Conservation (phyloP, 2,888 invertebrate species). For the Tillus elongatus region DNA sequence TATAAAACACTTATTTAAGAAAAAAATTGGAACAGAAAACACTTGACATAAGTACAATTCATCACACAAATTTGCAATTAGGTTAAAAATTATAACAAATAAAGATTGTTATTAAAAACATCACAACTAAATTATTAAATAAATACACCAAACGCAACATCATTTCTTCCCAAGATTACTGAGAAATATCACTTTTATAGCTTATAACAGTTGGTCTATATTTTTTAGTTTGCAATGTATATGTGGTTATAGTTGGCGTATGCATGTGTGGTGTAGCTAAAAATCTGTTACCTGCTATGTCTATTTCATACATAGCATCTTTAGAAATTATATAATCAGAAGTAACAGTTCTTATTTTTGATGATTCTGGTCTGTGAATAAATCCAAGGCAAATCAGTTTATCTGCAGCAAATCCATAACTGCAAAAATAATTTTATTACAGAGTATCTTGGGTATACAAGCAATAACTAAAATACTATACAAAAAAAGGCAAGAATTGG, state of each 20-base stretch:
- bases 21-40: too few relatives aligned
- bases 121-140: too few relatives aligned
- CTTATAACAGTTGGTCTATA: slow-evolving; percentile 44
- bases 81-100: too few relatives aligned
- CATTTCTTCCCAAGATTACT: too few relatives aligned
- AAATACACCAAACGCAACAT: too few relatives aligned
- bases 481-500: too few relatives aligned
- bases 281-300: slow-evolving; percentile 58
- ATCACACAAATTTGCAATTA: too few relatives aligned
- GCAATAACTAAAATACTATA: too few relatives aligned
- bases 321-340: slow-evolving; percentile 51
- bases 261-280: slow-evolving; percentile 51
- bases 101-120: too few relatives aligned
- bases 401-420: slow-evolving; percentile 56
- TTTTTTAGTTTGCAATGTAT: slow-evolving; percentile 34
- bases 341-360: slow-evolving; percentile 43
- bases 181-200: slow-evolving; percentile 38
- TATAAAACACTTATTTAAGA: too few relatives aligned
- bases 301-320: slow-evolving; percentile 56
- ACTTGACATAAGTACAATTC: too few relatives aligned
- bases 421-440: slow-evolving; percentile 29
- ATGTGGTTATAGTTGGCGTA: slow-evolving; percentile 46
- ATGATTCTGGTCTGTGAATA: slow-evolving; percentile 43
- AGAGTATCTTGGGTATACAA: too few relatives aligned
- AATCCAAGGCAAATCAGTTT: slow-evolving; percentile 58